These are phyloP conservation scores for Anisognathus igniventris DNA, from an alignment of 2,797 vertebrate species.

Conservation along the genomic window DNA sequence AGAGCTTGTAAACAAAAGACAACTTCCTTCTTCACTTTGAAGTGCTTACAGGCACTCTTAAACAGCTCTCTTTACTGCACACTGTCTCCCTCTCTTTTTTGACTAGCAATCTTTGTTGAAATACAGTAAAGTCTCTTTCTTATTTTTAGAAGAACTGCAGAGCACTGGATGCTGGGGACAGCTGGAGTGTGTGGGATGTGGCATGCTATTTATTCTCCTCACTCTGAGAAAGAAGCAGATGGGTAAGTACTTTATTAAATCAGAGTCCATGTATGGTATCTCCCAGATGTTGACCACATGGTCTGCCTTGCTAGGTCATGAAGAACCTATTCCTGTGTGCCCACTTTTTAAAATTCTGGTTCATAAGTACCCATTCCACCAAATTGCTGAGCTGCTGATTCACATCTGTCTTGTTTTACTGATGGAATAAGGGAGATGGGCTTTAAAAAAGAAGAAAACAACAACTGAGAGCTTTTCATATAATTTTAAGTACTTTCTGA, in stretches of 20 bases:
- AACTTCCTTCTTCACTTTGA: not conserved
- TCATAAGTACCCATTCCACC: not conserved
- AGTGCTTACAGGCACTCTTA: not conserved
- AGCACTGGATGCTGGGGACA: slow-evolving; percentile 75
- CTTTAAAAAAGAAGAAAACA: not conserved
- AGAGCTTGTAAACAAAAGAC: not conserved
- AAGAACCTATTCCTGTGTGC: slow-evolving; percentile 39
- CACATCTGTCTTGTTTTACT: slow-evolving; percentile 43
- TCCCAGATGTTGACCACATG: slow-evolving; percentile 74
- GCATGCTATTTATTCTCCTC: slow-evolving; percentile 74
- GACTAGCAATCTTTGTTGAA: slow-evolving; percentile 41
- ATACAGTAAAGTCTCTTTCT: slow-evolving; percentile 62
- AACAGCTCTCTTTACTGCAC: not conserved
- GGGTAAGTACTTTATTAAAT: slow-evolving; percentile 70
- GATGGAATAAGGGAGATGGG: not conserved
- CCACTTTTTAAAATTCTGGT: slow-evolving; percentile 5
- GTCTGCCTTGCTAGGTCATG: slow-evolving; percentile 38
- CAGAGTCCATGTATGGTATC: slow-evolving; percentile 44
- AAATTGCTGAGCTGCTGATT: slow-evolving; percentile 9
- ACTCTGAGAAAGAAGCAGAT: slow-evolving; percentile 72
- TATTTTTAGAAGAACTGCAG: slow-evolving; percentile 71
- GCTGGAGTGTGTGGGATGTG: slow-evolving; percentile 78
- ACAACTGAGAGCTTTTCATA: slow-evolving; percentile 18
- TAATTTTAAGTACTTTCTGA: slow-evolving; percentile 48
- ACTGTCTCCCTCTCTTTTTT: not conserved